phyloP scores from a whole-genome alignment of 2,888 invertebrate genomes.

The Vesta saturnalis region DNA sequence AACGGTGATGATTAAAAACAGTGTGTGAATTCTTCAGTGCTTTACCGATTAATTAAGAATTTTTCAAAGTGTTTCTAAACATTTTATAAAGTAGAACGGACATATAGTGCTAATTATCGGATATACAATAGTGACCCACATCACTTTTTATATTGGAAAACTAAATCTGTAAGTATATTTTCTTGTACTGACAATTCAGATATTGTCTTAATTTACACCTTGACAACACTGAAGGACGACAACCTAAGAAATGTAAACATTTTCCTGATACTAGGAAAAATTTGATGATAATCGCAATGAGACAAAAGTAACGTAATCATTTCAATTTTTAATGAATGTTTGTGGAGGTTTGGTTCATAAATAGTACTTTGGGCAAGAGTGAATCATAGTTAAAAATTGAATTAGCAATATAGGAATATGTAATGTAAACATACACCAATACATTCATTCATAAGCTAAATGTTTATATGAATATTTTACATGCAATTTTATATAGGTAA shows the following conservation, averaged over 20 bases:
- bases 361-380: constrained; percentile 21
- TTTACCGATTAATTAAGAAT: neutral
- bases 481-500: constrained; percentile 30
- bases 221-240: constrained; percentile 40
- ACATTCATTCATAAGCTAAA: constrained; percentile 35
- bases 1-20: constrained; percentile 46
- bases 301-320: neutral
- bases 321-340: neutral
- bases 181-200: constrained; percentile 20
- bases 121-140: constrained; percentile 55
- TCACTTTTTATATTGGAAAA: constrained; percentile 43
- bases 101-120: constrained; percentile 54
- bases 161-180: constrained; percentile 38
- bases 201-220: constrained; percentile 27
- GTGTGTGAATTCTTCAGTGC: constrained; percentile 15
- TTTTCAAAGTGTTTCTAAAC: constrained; percentile 39
- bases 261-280: constrained; percentile 5
- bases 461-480: constrained; percentile 35
- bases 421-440: constrained; percentile 30
- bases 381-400: constrained; percentile 31
- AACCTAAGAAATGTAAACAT: constrained; percentile 28
- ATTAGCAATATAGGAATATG: constrained; percentile 34
- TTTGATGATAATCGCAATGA: neutral
- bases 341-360: neutral
- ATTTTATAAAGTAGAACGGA: constrained; percentile 51